Percentiles rank a stretch among this genome's conserved stretches.
Evolutionary conservation across 2,888 invertebrate genomes (phyloP).

Genomic region (Galerucella calmariensis): DNA sequence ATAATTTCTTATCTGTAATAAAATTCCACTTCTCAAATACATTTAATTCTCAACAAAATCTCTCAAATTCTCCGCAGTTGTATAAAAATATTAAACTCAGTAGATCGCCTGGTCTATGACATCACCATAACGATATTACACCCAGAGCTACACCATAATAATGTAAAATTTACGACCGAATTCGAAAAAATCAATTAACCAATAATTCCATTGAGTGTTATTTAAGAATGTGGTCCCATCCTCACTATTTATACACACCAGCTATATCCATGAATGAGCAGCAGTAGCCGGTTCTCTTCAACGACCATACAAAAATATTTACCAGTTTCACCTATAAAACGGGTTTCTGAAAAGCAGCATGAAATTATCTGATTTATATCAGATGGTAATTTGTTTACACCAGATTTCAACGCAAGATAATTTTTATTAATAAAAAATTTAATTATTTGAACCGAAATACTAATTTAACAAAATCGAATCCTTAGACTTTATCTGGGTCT

Average conservation of each 20-base stretch:
- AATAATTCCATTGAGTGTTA: slow-evolving; percentile 52
- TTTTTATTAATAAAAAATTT: slow-evolving; percentile 1
- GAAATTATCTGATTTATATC: slow-evolving; percentile 58
- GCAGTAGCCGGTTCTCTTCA: slow-evolving; percentile 58
- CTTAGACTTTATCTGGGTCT: slow-evolving; percentile 49
- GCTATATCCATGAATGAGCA: slow-evolving; percentile 48
- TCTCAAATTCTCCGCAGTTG: too few species aligned
- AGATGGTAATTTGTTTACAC: slow-evolving; percentile 57
- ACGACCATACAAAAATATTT: slow-evolving; percentile 57
- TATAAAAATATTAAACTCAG: not conserved
- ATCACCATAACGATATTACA: slow-evolving; percentile 9
- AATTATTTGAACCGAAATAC: not conserved
- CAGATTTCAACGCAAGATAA: slow-evolving; percentile 46
- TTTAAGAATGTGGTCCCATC: slow-evolving; percentile 53
- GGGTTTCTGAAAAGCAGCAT: slow-evolving; percentile 58
- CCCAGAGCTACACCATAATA: slow-evolving; percentile 40
- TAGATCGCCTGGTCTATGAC: not conserved
- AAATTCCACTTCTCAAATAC: too few species aligned
- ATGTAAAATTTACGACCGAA: slow-evolving; percentile 45
- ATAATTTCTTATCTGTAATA: too few species aligned
- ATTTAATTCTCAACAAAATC: too few species aligned
- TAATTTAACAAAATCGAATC: slow-evolving; percentile 28
- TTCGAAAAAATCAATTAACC: slow-evolving; percentile 52
- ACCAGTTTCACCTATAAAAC: slow-evolving; percentile 59
- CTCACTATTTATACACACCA: slow-evolving; percentile 41